Conservation (phyloP, 2,113 vertebrate species). For the Mixornis gularis region DNA sequence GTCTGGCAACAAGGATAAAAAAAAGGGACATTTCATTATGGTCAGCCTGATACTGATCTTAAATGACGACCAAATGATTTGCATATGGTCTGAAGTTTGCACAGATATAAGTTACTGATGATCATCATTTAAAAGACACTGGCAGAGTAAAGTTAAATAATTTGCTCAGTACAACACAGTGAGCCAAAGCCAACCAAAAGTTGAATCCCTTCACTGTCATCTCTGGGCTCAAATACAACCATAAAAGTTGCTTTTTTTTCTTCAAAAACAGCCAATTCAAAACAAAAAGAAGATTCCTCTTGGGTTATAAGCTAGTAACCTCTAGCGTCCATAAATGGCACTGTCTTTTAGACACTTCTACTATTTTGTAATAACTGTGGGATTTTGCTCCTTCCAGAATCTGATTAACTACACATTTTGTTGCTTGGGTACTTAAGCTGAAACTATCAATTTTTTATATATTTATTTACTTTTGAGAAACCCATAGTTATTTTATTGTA, state of each 20-base stretch:
- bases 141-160: neutral
- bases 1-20: neutral
- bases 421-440: neutral
- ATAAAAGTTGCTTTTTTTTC: neutral
- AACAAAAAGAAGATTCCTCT: neutral
- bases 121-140: neutral
- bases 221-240: neutral
- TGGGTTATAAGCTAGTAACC: neutral
- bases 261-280: neutral
- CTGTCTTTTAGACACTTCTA: neutral
- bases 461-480: constrained; percentile 20
- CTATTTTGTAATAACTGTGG: constrained; percentile 8
- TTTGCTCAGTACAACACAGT: neutral
- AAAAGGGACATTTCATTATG: neutral
- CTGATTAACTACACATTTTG: neutral
- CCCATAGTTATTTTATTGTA: neutral
- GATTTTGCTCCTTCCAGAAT: neutral
- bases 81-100: neutral
- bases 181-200: constrained; percentile 1
- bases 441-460: neutral
- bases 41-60: neutral
- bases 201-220: neutral
- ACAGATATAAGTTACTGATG: neutral
- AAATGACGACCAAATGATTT: neutral
- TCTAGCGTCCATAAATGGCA: neutral